These are phyloP conservation scores for Nettapus auritus DNA, from an alignment of 2,113 vertebrate genomes.

Conservation along the genomic window DNA sequence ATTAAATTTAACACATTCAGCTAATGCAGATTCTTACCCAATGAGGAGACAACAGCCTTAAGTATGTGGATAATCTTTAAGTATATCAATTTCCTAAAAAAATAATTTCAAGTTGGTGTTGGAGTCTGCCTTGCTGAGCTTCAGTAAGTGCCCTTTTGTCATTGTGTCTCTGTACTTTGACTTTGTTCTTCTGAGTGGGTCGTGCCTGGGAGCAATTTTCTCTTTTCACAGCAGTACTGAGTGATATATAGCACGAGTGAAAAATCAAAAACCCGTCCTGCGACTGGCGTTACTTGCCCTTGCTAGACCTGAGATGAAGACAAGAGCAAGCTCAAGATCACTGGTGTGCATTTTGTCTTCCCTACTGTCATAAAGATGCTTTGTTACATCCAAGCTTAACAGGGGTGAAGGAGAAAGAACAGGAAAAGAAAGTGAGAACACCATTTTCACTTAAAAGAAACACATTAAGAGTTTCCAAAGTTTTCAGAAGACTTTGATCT, in stretches of 20 bases:
- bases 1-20: background rate
- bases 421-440: background rate
- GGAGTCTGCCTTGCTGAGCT: background rate
- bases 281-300: background rate
- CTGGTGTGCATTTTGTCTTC: background rate
- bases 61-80: background rate
- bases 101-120: background rate
- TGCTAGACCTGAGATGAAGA: background rate
- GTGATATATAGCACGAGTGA: background rate
- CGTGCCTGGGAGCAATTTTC: background rate
- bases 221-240: background rate
- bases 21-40: background rate
- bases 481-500: background rate
- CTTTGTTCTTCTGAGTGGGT: background rate
- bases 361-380: background rate
- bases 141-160: background rate
- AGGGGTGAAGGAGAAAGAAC: background rate
- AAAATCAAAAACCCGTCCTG: background rate
- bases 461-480: background rate
- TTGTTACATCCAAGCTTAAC: background rate
- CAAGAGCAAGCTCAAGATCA: background rate
- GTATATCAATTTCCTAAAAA: background rate
- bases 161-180: background rate
- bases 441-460: background rate
- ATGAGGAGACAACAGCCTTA: background rate